These are phyloP conservation scores for Sorex fumeus DNA, from an alignment of 2,113 vertebrate species.

Conservation along the genomic window DNA sequence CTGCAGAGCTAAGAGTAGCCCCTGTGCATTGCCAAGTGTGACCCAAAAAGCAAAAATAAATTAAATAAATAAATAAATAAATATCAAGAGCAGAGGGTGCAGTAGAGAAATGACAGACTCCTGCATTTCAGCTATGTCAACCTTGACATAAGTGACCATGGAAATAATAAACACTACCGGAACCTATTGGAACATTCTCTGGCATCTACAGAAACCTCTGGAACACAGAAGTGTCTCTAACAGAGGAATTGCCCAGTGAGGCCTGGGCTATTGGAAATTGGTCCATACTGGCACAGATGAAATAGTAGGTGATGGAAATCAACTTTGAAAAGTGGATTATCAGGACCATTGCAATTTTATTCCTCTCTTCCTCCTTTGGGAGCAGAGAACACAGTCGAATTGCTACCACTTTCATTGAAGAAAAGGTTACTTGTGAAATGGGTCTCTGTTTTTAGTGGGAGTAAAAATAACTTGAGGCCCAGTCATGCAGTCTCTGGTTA, in stretches of 20 bases:
- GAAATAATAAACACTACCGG: too few relatives aligned
- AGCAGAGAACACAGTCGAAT: background rate
- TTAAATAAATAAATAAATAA: too few relatives aligned
- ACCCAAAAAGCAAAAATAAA: too few relatives aligned
- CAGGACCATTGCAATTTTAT: background rate
- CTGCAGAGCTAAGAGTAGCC: too few relatives aligned
- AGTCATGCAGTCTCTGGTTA: constrained; percentile 31
- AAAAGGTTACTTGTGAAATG: constrained; percentile 30
- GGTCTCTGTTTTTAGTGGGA: constrained; percentile 51
- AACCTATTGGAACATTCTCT: background rate
- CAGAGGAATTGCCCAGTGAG: background rate
- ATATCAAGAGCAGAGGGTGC: background rate
- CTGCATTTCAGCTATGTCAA: background rate
- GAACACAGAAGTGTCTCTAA: accelerated
- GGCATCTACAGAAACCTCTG: background rate
- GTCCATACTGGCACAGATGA: too few relatives aligned
- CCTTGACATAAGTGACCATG: background rate
- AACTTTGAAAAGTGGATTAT: background rate
- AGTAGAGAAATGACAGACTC: accelerated
- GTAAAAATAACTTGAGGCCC: constrained; percentile 63
- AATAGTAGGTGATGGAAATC: background rate
- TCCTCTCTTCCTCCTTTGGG: background rate
- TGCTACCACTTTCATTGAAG: constrained; percentile 16
- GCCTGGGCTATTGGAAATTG: too few relatives aligned
- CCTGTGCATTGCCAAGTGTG: too few relatives aligned